Base-by-base conservation (phyloP, 1,140 invertebrate species). In the Mesaphorura yosii region DNA sequence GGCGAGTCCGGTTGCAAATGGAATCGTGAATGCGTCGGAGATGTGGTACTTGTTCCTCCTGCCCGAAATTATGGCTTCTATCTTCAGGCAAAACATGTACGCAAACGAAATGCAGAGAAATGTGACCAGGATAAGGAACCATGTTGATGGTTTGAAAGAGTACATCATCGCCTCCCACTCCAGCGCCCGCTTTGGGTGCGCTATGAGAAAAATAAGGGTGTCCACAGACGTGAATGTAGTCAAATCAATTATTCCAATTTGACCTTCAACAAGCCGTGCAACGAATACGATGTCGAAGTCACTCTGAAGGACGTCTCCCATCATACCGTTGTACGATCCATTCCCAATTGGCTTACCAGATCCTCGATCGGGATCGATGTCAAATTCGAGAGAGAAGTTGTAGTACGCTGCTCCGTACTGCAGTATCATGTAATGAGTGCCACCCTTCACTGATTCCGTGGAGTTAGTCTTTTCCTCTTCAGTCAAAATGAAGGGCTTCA, bases 341-440 rank as follows among this genome's bases (percentile, higher is more conserved):
- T 59, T 51, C 0, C 17, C n/a, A 7, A 28, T n/a, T 15, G 45
- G 27, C 20, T 57, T 57, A 12, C 58, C 58, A 25, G 40, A 48
- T 17, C 58, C 58, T 4, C 53, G 42, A n/a, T 2, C 28, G 2
- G 46, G 28, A 10, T 39, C 23, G 20, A 51, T 54, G 40, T 59
- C 50, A 38, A 44, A 48, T 3, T 42, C 31, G 38, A 59, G 29
- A 14, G 53, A 27, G 15, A 52, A 59, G 40, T 59, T 59, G 25
- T 55, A 53, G 7, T 28, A 19, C 20, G 40, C 6, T 12, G 53
- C 26, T 12, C 28, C 25, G 7, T 52, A 20, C 12, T n/a, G 39
- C 7, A 59, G 19, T 50, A 59, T 59, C 23, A 48, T 39, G 26
- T 53, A 59, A 45, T 59, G 53, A 23, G 58, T 55, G 19, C 58